Evolutionary conservation across 2,797 vertebrate species (phyloP).

Genomic region (Siniperca undulata): DNA sequence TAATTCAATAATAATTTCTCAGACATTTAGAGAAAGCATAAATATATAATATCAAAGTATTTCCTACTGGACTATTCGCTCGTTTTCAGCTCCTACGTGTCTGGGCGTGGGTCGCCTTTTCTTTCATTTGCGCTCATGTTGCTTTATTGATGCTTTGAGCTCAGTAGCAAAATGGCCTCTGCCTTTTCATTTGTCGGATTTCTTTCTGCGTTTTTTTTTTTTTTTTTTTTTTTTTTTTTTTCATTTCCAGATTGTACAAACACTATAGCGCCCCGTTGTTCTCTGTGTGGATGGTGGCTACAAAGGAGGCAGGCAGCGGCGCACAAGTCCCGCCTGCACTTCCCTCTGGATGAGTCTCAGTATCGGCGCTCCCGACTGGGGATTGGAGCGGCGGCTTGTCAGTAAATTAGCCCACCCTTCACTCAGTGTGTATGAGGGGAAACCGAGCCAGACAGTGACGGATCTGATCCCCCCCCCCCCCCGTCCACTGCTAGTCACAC

Average conservation of each 20-base stretch:
- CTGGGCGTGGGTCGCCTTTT: background rate
- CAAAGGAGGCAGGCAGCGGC: slow-evolving; percentile 70
- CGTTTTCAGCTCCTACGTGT: background rate
- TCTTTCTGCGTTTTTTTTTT: slow-evolving; percentile 11
- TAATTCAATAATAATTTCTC: background rate
- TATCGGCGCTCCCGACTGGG: slow-evolving; percentile 82
- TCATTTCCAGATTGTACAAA: slow-evolving; percentile 41
- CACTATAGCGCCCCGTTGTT: slow-evolving; percentile 65
- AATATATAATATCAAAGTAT: no score
- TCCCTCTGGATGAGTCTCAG: slow-evolving; percentile 77
- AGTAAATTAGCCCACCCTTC: slow-evolving; percentile 89
- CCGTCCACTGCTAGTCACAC: slow-evolving; percentile 79
- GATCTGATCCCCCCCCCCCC: slow-evolving; percentile 47
- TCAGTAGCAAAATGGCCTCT: slow-evolving; percentile 76
- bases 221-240: slow-evolving; percentile 17
- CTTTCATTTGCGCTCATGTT: slow-evolving; percentile 21
- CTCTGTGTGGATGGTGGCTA: slow-evolving; percentile 60
- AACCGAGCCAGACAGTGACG: slow-evolving; percentile 81
- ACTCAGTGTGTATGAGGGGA: slow-evolving; percentile 66
- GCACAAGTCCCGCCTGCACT: slow-evolving; percentile 80
- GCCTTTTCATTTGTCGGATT: slow-evolving; percentile 52
- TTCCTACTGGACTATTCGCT: no score
- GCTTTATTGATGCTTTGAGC: slow-evolving; percentile 43
- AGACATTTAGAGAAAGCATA: background rate
- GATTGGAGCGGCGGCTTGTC: slow-evolving; percentile 95